Percentiles rank a stretch among this genome's conserved stretches.
Conservation (phyloP, 2,888 invertebrate genomes). For the Acrobasis suavella region DNA sequence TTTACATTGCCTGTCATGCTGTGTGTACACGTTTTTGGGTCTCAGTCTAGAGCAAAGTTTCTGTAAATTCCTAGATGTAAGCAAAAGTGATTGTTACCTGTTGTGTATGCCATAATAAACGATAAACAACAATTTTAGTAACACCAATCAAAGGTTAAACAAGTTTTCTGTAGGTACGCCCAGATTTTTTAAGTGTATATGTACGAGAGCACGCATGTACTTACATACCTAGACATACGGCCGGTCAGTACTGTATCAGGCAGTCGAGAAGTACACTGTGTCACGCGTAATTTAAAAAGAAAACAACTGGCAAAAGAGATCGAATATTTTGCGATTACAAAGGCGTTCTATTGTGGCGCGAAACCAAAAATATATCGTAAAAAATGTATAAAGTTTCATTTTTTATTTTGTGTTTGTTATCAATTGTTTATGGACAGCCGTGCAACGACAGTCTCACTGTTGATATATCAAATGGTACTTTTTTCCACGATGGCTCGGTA, state of each 20-base stretch:
- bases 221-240: background rate
- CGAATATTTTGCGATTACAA: background rate
- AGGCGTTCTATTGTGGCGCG: constrained; percentile 5
- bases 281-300: constrained; percentile 12
- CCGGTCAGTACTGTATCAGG: constrained; percentile 8
- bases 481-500: constrained; percentile 17
- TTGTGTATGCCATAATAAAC: too few species aligned
- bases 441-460: constrained; percentile 16
- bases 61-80: too few species aligned
- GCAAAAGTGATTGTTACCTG: too few species aligned
- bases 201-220: background rate
- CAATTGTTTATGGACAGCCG: constrained; percentile 10
- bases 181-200: constrained; percentile 3
- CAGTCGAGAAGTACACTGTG: constrained; percentile 10
- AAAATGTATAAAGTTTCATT: constrained; percentile 16
- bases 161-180: background rate
- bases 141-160: too few species aligned
- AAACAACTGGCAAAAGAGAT: constrained; percentile 2
- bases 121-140: too few species aligned
- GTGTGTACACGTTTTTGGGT: too few species aligned
- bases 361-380: constrained; percentile 12
- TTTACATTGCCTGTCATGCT: too few species aligned
- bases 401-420: constrained; percentile 5
- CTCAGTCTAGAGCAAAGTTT: too few species aligned
- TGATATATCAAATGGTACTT: constrained; percentile 10